Conservation (phyloP, 2,797 vertebrate species). For the Neoniphon sammara region DNA sequence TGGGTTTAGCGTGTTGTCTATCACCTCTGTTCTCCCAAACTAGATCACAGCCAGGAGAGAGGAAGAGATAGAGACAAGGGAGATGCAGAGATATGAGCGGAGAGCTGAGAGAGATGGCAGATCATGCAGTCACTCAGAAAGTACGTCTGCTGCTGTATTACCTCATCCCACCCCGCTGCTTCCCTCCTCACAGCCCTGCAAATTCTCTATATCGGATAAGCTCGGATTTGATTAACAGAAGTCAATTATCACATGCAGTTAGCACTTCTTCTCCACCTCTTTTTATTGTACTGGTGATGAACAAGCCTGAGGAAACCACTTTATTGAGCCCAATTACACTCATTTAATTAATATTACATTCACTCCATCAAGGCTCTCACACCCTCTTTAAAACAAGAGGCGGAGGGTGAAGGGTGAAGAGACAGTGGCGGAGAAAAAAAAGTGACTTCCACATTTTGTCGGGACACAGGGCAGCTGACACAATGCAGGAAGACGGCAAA, state of each 20-base stretch:
- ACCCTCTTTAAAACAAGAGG: constrained; percentile 29
- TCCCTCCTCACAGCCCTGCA: constrained; percentile 25
- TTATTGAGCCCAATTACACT: constrained; percentile 50
- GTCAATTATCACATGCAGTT: constrained; percentile 42
- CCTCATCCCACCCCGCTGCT: background rate
- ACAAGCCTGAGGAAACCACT: constrained; percentile 44
- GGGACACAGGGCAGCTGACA: constrained; percentile 20
- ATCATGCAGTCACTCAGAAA: constrained; percentile 33
- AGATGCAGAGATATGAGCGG: constrained; percentile 25
- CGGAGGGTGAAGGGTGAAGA: background rate
- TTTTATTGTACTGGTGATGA: constrained; percentile 29
- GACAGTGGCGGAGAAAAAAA: constrained; percentile 11
- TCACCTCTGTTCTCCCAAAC: constrained; percentile 96
- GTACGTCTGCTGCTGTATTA: constrained; percentile 18
- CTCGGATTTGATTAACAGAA: constrained; percentile 60
- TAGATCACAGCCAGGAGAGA: constrained; percentile 69
- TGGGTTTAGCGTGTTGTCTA: constrained; percentile 95
- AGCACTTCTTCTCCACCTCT: constrained; percentile 37
- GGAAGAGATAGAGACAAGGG: constrained; percentile 10
- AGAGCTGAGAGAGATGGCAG: constrained; percentile 27
- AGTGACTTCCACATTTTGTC: constrained; percentile 25
- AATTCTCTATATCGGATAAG: constrained; percentile 48
- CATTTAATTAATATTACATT: constrained; percentile 54
- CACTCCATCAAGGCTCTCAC: constrained; percentile 5
- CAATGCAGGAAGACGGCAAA: constrained; percentile 29